A percentile compares a stretch with the other conserved stretches of the same genome.
Conservation (phyloP, 2,888 invertebrate genomes). For the Siphlonurus alternatus region DNA sequence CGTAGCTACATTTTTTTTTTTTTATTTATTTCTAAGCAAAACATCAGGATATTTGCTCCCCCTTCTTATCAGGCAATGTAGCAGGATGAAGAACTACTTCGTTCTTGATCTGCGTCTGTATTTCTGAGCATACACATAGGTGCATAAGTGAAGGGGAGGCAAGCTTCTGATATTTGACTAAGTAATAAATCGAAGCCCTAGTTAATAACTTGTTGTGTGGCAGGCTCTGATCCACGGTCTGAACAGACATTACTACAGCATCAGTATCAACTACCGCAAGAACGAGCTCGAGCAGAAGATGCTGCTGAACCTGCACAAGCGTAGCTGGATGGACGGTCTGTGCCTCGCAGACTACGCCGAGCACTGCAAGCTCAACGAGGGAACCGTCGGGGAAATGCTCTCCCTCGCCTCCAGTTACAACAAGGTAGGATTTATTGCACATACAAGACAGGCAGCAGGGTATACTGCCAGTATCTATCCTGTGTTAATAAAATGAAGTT, state of each 20-base stretch:
- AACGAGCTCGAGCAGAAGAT: constrained; percentile 99
- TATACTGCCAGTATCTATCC: not conserved
- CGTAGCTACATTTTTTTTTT: no score
- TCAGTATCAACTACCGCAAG: constrained; percentile 98
- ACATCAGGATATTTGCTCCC: no score
- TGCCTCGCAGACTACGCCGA: constrained; percentile 81
- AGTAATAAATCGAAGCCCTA: no score
- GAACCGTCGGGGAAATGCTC: constrained; percentile 89
- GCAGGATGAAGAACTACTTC: no score
- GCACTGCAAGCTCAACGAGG: constrained; percentile 85
- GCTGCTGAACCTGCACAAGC: constrained; percentile 95
- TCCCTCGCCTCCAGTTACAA: constrained; percentile 96
- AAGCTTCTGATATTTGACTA: no score
- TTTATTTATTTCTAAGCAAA: no score
- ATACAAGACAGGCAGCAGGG: no score
- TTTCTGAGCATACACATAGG: no score
- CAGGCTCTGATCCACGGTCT: constrained; percentile 95
- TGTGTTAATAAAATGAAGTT: not conserved
- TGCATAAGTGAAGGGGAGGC: no score
- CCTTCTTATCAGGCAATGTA: no score
- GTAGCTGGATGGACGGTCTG: constrained; percentile 96
- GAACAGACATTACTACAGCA: constrained; percentile 97
- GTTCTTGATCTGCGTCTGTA: no score
- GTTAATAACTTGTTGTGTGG: no score
- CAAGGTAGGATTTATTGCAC: constrained; percentile 36